Evolutionary conservation across 92 coral and sea anemone species (phyloP).

Genomic region (Epizoanthus stellaris): DNA sequence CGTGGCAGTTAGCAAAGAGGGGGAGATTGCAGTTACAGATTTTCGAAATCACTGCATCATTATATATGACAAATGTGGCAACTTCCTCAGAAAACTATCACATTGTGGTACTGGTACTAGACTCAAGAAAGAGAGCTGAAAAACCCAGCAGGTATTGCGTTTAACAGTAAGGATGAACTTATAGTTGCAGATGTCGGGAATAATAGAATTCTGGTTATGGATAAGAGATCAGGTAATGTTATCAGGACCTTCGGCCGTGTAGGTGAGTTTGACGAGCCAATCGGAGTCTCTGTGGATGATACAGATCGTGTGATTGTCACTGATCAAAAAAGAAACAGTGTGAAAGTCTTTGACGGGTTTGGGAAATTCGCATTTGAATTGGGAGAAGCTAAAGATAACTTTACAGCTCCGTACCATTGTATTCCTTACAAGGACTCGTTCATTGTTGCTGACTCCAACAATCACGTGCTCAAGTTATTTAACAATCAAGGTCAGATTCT

Average conservation of each 20-base stretch:
- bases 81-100: conserved; percentile 3
- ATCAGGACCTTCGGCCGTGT: conserved; percentile 33
- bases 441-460: too few relatives aligned
- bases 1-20: background rate
- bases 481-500: too few relatives aligned
- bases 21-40: background rate
- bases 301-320: conserved; percentile 39
- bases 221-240: conserved; percentile 22
- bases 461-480: too few relatives aligned
- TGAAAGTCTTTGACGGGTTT: conserved; percentile 31
- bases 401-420: too few relatives aligned
- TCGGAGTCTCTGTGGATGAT: conserved; percentile 44
- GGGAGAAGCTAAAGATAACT: too few relatives aligned
- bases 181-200: too few relatives aligned
- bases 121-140: background rate
- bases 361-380: too few relatives aligned
- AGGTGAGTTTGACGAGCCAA: conserved; percentile 48
- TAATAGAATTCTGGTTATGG: conserved; percentile 29
- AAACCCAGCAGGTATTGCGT: background rate
- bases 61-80: background rate
- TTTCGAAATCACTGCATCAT: background rate
- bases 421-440: too few relatives aligned
- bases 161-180: too few relatives aligned
- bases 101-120: background rate
- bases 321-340: conserved; percentile 32